These are phyloP conservation scores for Pycnonotus jocosus DNA, from an alignment of 2,113 vertebrate species.

Conservation along the genomic window DNA sequence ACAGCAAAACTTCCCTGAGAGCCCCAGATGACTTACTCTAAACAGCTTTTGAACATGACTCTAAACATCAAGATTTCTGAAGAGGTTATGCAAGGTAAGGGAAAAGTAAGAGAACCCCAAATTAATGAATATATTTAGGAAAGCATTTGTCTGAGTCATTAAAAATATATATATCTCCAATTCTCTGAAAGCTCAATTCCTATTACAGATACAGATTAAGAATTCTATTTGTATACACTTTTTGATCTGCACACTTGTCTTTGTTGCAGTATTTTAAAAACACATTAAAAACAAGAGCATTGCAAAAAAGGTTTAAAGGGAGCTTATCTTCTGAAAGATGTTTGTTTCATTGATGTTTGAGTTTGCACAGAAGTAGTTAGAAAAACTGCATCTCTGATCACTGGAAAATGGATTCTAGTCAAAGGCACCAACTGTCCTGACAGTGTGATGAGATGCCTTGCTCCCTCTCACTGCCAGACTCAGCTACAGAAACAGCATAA, in stretches of 20 bases:
- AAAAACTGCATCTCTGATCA: constrained; percentile 48
- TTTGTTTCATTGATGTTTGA: constrained; percentile 44
- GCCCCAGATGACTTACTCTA: background rate
- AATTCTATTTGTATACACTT: background rate
- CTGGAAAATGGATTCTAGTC: constrained; percentile 48
- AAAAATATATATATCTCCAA: background rate
- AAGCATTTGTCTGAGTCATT: background rate
- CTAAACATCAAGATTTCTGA: background rate
- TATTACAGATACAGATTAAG: constrained; percentile 26
- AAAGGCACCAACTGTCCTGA: constrained; percentile 32
- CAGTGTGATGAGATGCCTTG: constrained; percentile 22
- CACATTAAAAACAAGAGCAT: constrained; percentile 3
- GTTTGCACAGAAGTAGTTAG: constrained; percentile 41
- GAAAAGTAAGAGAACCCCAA: background rate
- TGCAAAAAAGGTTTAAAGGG: background rate
- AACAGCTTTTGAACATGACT: background rate
- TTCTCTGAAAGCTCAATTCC: constrained; percentile 10
- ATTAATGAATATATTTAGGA: background rate
- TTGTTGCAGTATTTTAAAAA: constrained; percentile 8
- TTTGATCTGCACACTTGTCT: constrained; percentile 20
- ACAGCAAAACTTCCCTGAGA: background rate
- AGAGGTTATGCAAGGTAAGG: background rate
- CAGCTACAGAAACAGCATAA: constrained; percentile 61
- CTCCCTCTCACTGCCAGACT: constrained; percentile 53
- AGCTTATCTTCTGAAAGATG: constrained; percentile 7